A percentile compares a stretch with the other conserved stretches of the same genome.
phyloP scores from a whole-genome alignment of 2,888 invertebrate species.

The Eucera pruinosa region DNA sequence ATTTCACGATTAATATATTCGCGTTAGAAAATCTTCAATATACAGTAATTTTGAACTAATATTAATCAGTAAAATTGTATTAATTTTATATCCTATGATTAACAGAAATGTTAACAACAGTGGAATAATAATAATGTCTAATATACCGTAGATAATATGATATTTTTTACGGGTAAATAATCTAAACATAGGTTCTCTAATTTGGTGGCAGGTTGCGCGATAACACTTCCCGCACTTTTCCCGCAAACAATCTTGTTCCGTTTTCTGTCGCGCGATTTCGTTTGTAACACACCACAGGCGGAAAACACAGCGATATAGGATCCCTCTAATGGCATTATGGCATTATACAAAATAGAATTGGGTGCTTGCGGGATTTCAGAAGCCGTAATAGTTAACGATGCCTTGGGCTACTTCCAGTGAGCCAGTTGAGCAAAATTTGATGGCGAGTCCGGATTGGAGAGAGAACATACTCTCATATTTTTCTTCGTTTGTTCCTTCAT shows the following conservation, averaged over 20 bases:
- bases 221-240: not conserved
- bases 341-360: slow-evolving; percentile 81
- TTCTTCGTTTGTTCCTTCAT: slow-evolving; percentile 2
- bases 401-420: slow-evolving; percentile 52
- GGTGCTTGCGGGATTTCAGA: slow-evolving; percentile 76
- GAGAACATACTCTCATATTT: slow-evolving; percentile 8
- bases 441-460: slow-evolving; percentile 27
- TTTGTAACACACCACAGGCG: slow-evolving; percentile 33
- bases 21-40: not conserved
- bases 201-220: not conserved
- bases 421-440: slow-evolving; percentile 64
- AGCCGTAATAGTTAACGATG: slow-evolving; percentile 70
- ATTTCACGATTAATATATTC: not conserved
- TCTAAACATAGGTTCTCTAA: not conserved
- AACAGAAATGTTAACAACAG: no score
- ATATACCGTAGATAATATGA: no score
- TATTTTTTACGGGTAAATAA: not conserved
- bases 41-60: no score
- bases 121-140: no score
- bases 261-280: not conserved
- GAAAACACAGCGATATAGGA: slow-evolving; percentile 30
- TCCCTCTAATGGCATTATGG: slow-evolving; percentile 77
- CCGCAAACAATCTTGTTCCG: not conserved
- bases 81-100: no score
- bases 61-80: no score